A percentile compares a stretch with the other conserved stretches of the same genome.
These are phyloP conservation scores for Phymatocera aterrima DNA, from an alignment of 2,888 invertebrate genomes.

Conservation along the genomic window DNA sequence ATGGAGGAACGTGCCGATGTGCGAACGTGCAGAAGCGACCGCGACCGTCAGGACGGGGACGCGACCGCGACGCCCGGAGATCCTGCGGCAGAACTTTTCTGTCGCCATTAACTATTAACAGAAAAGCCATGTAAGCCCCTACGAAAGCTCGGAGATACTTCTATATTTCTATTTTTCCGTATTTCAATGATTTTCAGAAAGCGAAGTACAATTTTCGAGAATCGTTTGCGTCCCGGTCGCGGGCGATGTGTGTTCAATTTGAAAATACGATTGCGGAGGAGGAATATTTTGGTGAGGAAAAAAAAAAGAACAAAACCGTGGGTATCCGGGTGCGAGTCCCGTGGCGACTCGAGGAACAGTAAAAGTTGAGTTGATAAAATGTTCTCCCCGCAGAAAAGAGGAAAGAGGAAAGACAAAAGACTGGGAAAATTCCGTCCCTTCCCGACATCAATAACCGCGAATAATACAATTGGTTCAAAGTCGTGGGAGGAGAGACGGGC, in stretches of 20 bases:
- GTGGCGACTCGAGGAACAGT: conserved; percentile 1
- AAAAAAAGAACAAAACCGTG: neutral
- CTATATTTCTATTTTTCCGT: neutral
- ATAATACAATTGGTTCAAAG: conserved; percentile 58
- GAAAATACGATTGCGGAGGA: no score
- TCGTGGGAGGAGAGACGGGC: conserved; percentile 34
- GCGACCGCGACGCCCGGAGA: neutral
- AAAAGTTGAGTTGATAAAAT: conserved; percentile 30
- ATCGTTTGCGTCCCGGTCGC: no score
- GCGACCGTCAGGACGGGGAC: no score
- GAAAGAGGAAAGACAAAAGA: conserved; percentile 44
- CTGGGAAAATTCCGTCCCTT: conserved; percentile 46
- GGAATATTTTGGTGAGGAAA: neutral
- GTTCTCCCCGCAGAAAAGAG: neutral
- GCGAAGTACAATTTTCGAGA: neutral
- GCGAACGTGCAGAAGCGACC: conserved; percentile 34
- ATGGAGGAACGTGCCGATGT: conserved; percentile 44
- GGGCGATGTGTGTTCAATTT: no score
- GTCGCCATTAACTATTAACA: conserved; percentile 41
- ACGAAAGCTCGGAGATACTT: neutral
- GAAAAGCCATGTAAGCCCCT: neutral
- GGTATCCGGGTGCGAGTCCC: neutral
- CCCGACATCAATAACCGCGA: conserved; percentile 59
- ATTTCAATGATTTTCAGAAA: neutral
- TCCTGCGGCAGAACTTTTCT: conserved; percentile 31